phyloP scores from a whole-genome alignment of 2,113 vertebrate genomes.

The Varanus komodoensis region DNA sequence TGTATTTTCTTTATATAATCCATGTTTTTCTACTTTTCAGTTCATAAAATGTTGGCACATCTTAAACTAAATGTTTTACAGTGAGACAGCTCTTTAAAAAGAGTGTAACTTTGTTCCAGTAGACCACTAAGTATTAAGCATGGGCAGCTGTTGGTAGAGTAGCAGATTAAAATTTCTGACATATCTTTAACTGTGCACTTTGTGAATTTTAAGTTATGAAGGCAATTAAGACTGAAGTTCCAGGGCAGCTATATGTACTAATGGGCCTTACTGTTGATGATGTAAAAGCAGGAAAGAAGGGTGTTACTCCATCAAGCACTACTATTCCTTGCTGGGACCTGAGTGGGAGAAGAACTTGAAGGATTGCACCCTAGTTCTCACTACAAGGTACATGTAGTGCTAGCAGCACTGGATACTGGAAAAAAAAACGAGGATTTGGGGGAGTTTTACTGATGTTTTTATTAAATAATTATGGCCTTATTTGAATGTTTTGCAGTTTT shows the following conservation, averaged over 20 bases:
- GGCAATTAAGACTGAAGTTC: conserved; percentile 75
- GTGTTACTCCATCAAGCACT: neutral
- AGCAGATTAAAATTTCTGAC: conserved; percentile 80
- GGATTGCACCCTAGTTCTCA: conserved; percentile 56
- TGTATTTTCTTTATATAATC: conserved; percentile 81
- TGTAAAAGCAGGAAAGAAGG: conserved; percentile 57
- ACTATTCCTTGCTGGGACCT: neutral
- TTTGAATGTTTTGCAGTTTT: conserved; percentile 82
- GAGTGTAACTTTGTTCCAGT: conserved; percentile 77
- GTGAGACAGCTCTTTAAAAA: conserved; percentile 74
- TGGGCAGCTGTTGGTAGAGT: conserved; percentile 85
- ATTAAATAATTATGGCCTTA: conserved; percentile 85
- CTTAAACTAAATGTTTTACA: conserved; percentile 82
- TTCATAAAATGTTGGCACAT: conserved; percentile 82
- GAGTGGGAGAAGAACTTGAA: neutral
- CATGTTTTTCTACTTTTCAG: conserved; percentile 78
- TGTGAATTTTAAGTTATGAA: conserved; percentile 86
- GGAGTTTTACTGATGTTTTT: conserved; percentile 78
- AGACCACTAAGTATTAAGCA: conserved; percentile 88
- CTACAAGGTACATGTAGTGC: conserved; percentile 78
- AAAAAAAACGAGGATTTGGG: conserved; percentile 73
- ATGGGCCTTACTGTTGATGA: conserved; percentile 79
- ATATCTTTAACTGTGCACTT: conserved; percentile 86
- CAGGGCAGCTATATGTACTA: conserved; percentile 87
- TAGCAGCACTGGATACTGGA: conserved; percentile 86